Percentiles rank a stretch among this genome's conserved stretches.
Conservation (phyloP, 2,113 vertebrate genomes). For the Galemys pyrenaicus region DNA sequence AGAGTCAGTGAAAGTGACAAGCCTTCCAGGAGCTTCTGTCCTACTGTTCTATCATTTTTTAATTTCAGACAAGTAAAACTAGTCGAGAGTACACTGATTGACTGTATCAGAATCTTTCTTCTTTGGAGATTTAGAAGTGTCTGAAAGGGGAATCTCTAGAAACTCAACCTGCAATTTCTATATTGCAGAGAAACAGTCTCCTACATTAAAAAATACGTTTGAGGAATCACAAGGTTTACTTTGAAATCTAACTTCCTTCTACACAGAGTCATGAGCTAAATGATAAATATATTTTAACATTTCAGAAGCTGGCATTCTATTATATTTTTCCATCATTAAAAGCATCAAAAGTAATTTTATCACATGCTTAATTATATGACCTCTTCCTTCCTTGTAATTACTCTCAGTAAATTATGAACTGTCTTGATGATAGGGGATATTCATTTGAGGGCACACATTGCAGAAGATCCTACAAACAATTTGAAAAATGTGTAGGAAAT, state of each 20-base stretch:
- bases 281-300: not conserved
- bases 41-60: conserved; percentile 1
- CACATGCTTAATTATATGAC: not conserved
- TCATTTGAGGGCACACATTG: not conserved
- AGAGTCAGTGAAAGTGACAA: not conserved
- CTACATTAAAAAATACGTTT: not conserved
- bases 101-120: not conserved
- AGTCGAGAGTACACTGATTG: not conserved
- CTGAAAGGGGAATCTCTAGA: not conserved
- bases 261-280: not conserved
- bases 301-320: not conserved
- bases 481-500: not conserved
- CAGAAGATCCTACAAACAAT: not conserved
- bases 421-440: not conserved
- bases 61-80: not conserved
- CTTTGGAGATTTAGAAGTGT: not conserved
- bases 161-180: not conserved
- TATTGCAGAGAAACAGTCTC: not conserved
- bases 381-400: not conserved
- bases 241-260: conserved; percentile 26
- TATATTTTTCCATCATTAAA: not conserved
- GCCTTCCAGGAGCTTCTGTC: conserved; percentile 18
- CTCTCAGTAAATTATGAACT: not conserved
- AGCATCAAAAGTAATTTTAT: not conserved
- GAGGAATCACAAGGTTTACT: not conserved